Evolutionary conservation across 2,797 vertebrate species (phyloP).

Genomic region (Sebastes reedi): DNA sequence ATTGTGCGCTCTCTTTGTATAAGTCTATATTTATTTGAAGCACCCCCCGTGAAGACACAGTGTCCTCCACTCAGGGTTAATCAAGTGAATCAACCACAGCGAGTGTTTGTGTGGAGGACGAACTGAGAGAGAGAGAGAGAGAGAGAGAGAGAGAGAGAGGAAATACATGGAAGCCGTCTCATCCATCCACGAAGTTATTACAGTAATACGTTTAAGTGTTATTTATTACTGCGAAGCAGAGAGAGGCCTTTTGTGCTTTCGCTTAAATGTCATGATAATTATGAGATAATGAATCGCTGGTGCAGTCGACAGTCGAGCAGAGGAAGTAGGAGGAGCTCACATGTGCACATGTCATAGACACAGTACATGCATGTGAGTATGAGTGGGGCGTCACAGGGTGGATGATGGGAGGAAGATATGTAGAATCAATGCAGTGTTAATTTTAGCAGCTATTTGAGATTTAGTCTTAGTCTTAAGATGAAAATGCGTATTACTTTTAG

Average conservation of each 20-base stretch:
- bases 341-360: background rate
- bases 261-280: constrained; percentile 53
- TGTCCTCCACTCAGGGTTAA: constrained; percentile 62
- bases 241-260: constrained; percentile 4
- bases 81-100: constrained; percentile 41
- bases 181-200: constrained; percentile 31
- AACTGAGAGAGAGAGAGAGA: background rate
- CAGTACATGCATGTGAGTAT: background rate
- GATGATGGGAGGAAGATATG: background rate
- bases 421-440: background rate
- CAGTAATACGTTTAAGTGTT: constrained; percentile 43
- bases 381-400: background rate
- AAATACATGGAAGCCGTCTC: constrained; percentile 1
- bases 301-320: constrained; percentile 12
- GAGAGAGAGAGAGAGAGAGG: background rate
- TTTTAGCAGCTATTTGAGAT: too few relatives aligned
- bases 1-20: constrained; percentile 45
- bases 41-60: constrained; percentile 1
- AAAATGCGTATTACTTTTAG: too few relatives aligned
- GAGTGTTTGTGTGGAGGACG: constrained; percentile 8
- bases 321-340: constrained; percentile 14
- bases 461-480: too few relatives aligned
- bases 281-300: constrained; percentile 2
- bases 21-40: constrained; percentile 61
- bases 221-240: constrained; percentile 44